phyloP scores from a whole-genome alignment of 2,113 vertebrate genomes.

The Corythornis madagascariensis region DNA sequence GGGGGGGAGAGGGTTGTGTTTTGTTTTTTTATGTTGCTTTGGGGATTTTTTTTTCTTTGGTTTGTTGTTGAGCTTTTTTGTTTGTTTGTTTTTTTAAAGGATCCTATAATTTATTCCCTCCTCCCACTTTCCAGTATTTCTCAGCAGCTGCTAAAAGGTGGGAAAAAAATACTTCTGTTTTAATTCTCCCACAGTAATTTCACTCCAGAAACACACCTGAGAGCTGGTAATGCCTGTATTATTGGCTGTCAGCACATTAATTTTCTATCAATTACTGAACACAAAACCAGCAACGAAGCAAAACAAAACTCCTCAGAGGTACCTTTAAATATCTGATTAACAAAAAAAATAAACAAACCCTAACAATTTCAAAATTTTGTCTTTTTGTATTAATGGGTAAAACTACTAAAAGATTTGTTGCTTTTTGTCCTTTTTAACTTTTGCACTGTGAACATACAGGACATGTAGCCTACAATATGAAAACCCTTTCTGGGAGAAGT shows the following conservation, averaged over 20 bases:
- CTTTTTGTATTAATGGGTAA: neutral
- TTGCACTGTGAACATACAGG: neutral
- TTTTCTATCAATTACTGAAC: neutral
- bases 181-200: neutral
- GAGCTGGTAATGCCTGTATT: neutral
- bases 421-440: neutral
- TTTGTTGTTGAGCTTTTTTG: too few species aligned
- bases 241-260: neutral
- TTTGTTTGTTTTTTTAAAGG: neutral
- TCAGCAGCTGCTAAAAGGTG: neutral
- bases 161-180: neutral
- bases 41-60: too few species aligned
- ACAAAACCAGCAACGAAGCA: neutral
- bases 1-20: too few species aligned
- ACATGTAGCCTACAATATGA: neutral
- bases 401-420: neutral
- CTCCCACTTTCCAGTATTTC: neutral
- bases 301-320: neutral
- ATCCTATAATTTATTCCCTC: neutral
- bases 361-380: neutral
- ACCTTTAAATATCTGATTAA: neutral
- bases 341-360: neutral
- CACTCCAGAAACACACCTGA: neutral
- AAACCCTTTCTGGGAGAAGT: neutral
- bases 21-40: neutral